These are phyloP conservation scores for Petrocephalus microphthalmus DNA, from an alignment of 2,113 vertebrate species.

Conservation along the genomic window DNA sequence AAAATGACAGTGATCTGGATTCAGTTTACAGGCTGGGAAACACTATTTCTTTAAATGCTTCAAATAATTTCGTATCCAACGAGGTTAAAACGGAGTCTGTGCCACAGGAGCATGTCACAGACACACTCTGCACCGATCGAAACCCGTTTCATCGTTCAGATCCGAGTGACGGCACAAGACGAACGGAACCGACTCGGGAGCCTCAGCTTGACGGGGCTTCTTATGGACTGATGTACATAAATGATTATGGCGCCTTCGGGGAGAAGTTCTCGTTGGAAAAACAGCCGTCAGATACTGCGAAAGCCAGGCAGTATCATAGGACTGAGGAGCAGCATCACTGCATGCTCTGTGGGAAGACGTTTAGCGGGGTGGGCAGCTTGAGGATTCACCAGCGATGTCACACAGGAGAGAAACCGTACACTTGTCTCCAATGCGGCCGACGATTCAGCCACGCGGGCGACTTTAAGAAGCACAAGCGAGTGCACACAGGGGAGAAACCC, in stretches of 20 bases:
- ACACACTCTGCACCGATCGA: not conserved
- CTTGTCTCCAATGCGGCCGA: slow-evolving; percentile 56
- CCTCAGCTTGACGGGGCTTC: slow-evolving; percentile 10
- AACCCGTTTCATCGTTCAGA: slow-evolving; percentile 33
- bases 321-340: slow-evolving; percentile 17
- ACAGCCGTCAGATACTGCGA: slow-evolving; percentile 29
- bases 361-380: slow-evolving; percentile 25
- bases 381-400: slow-evolving; percentile 25
- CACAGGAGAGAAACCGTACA: slow-evolving; percentile 38
- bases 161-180: slow-evolving; percentile 38
- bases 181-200: slow-evolving; percentile 14
- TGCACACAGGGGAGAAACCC: slow-evolving; percentile 63
- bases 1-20: slow-evolving; percentile 15
- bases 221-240: slow-evolving; percentile 27
- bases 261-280: slow-evolving; percentile 39
- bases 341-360: slow-evolving; percentile 20
- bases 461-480: slow-evolving; percentile 59
- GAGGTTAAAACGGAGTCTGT: slow-evolving; percentile 30
- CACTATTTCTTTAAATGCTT: not conserved
- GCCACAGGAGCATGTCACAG: not conserved
- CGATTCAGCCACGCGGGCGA: slow-evolving; percentile 55
- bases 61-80: not conserved
- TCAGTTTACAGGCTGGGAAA: not conserved
- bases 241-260: slow-evolving; percentile 4
- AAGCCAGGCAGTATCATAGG: slow-evolving; percentile 2